These are phyloP conservation scores for Dendrophyllia cribrosa DNA, from an alignment of 64 coral and sea anemone genomes.

Conservation along the genomic window DNA sequence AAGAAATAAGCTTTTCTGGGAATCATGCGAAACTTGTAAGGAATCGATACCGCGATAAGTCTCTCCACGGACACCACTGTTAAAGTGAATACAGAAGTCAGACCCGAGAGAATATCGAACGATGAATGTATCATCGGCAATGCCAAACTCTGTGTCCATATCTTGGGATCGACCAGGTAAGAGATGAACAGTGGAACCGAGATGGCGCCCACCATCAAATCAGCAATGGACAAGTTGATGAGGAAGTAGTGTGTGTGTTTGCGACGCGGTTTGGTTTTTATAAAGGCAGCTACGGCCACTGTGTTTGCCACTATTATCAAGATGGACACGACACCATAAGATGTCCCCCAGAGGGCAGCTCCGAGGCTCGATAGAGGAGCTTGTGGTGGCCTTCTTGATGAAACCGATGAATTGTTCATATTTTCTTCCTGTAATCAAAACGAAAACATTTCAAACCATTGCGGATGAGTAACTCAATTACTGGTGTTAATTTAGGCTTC, in stretches of 20 bases:
- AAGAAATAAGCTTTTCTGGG: constrained; percentile 18
- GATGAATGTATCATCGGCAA: constrained; percentile 21
- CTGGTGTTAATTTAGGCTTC: too few relatives aligned
- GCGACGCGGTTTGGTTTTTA: constrained; percentile 39
- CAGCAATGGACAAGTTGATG: constrained; percentile 60
- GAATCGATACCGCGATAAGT: constrained; percentile 49
- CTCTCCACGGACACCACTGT: constrained; percentile 45
- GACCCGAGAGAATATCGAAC: constrained; percentile 57
- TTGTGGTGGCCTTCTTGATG: not conserved
- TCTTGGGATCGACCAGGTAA: constrained; percentile 21
- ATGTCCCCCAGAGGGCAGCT: constrained; percentile 37
- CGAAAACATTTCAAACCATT: not conserved
- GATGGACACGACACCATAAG: constrained; percentile 35
- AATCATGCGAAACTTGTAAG: constrained; percentile 44
- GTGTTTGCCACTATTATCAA: constrained; percentile 47
- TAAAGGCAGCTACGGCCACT: constrained; percentile 42
- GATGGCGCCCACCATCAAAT: constrained; percentile 54
- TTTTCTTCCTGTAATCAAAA: not conserved
- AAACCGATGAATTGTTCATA: constrained; percentile 5
- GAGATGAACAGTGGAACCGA: constrained; percentile 52
- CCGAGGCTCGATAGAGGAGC: not conserved
- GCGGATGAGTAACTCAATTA: not conserved
- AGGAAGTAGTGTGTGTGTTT: constrained; percentile 70
- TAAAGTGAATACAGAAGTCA: constrained; percentile 61
- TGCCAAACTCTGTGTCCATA: not conserved